These are phyloP conservation scores for Adrianichthys oophorus DNA, from an alignment of 2,797 vertebrate species.

Conservation along the genomic window DNA sequence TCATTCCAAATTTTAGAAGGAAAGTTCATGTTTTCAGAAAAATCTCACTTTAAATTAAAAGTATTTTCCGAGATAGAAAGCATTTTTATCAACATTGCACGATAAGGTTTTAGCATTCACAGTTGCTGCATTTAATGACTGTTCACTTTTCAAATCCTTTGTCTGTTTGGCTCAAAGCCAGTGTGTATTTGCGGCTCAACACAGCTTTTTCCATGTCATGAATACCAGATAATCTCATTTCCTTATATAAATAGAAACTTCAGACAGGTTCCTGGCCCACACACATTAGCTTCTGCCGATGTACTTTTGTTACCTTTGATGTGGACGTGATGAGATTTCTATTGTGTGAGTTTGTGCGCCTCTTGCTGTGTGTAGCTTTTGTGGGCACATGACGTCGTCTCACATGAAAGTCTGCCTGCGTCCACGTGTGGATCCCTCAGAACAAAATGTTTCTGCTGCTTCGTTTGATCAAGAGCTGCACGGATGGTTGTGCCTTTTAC, in stretches of 20 bases:
- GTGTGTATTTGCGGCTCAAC: not conserved
- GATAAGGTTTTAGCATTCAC: not conserved
- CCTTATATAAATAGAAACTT: conserved; percentile 31
- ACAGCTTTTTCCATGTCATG: conserved; percentile 19
- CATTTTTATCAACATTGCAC: no score
- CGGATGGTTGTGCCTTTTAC: conserved; percentile 27
- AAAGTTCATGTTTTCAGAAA: no score
- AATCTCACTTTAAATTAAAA: no score
- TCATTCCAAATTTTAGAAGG: no score
- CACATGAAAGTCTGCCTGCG: conserved; percentile 40
- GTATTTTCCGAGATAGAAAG: no score
- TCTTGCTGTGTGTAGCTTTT: conserved; percentile 27
- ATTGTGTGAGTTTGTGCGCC: conserved; percentile 9
- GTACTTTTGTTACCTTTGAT: conserved; percentile 37
- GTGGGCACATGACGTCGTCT: conserved; percentile 52
- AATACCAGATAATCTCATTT: conserved; percentile 30
- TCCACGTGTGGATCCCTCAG: conserved; percentile 50
- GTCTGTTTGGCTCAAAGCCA: not conserved
- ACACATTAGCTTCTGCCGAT: conserved; percentile 30
- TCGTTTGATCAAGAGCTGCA: conserved; percentile 33
- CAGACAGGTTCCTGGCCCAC: conserved; percentile 33
- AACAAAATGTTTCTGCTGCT: conserved; percentile 17
- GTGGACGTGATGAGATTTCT: conserved; percentile 19
- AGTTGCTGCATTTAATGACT: not conserved
- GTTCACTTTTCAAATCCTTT: not conserved